Percentiles rank a stretch among this genome's conserved stretches.
phyloP scores from a whole-genome alignment of 1,140 invertebrate species.

The Nebria ingens region DNA sequence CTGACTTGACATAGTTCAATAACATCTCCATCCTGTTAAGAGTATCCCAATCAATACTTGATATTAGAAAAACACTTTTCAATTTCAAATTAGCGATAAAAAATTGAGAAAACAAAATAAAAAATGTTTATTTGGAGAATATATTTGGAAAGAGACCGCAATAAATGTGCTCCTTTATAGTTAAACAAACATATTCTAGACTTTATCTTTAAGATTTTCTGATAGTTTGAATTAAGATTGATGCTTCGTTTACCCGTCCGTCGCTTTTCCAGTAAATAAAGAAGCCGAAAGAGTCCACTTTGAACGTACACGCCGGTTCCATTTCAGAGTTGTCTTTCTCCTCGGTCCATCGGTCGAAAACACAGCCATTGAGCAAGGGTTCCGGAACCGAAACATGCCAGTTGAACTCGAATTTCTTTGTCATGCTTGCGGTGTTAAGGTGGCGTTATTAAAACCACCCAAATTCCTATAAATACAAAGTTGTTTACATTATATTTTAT shows the following conservation, averaged over 20 bases:
- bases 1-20: slow-evolving; percentile 95
- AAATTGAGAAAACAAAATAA: slow-evolving; percentile 9
- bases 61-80: too few relatives aligned
- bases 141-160: too few relatives aligned
- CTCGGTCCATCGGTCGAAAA: slow-evolving; percentile 95
- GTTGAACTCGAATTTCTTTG: slow-evolving; percentile 97
- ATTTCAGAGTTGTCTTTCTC: slow-evolving; percentile 83
- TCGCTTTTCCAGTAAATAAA: slow-evolving; percentile 99
- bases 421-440: too few relatives aligned
- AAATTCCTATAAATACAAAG: too few relatives aligned
- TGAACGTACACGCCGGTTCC: slow-evolving; percentile 82
- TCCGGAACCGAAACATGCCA: slow-evolving; percentile 93
- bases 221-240: slow-evolving; percentile 10
- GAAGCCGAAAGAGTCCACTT: slow-evolving; percentile 97
- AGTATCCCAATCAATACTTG: too few relatives aligned
- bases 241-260: slow-evolving; percentile 59
- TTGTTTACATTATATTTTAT: too few relatives aligned
- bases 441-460: too few relatives aligned
- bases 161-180: too few relatives aligned
- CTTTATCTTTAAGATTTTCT: background rate
- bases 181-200: too few relatives aligned
- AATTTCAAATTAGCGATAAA: too few relatives aligned
- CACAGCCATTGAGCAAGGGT: slow-evolving; percentile 65
- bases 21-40: slow-evolving; percentile 87
- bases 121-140: too few relatives aligned